A percentile compares a stretch with the other conserved stretches of the same genome.
Conservation (phyloP, 2,113 vertebrate species). For the Lepus europaeus region DNA sequence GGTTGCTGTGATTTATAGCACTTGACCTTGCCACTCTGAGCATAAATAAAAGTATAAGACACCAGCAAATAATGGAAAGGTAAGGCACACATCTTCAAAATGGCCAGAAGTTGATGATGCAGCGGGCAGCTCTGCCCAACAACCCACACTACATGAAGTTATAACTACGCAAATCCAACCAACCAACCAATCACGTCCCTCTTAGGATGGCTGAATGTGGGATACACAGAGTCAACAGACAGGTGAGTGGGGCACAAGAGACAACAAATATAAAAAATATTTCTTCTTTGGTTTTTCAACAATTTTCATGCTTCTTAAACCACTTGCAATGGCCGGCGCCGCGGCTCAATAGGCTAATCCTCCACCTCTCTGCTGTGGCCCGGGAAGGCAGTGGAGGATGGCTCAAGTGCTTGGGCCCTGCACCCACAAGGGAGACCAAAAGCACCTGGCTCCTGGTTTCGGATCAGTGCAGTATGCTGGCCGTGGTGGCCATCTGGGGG, state of each 20-base stretch:
- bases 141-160: neutral
- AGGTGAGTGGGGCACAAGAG: neutral
- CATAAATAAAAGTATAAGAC: conserved; percentile 18
- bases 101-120: neutral
- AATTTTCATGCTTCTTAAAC: too few relatives aligned
- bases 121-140: neutral
- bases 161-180: neutral
- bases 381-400: too few relatives aligned
- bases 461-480: too few relatives aligned
- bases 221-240: neutral
- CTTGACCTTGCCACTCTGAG: neutral
- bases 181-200: neutral
- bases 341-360: too few relatives aligned
- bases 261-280: too few relatives aligned
- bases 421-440: too few relatives aligned
- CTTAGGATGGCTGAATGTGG: neutral
- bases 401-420: too few relatives aligned
- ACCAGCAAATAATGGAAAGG: neutral
- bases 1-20: neutral
- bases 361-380: too few relatives aligned
- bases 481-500: too few relatives aligned
- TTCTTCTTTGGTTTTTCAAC: too few relatives aligned
- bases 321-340: too few relatives aligned
- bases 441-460: too few relatives aligned
- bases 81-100: neutral